Percentiles rank a stretch among this genome's conserved stretches.
phyloP scores from a whole-genome alignment of 92 coral and sea anemone genomes.

The Zoanthus solanderi region DNA sequence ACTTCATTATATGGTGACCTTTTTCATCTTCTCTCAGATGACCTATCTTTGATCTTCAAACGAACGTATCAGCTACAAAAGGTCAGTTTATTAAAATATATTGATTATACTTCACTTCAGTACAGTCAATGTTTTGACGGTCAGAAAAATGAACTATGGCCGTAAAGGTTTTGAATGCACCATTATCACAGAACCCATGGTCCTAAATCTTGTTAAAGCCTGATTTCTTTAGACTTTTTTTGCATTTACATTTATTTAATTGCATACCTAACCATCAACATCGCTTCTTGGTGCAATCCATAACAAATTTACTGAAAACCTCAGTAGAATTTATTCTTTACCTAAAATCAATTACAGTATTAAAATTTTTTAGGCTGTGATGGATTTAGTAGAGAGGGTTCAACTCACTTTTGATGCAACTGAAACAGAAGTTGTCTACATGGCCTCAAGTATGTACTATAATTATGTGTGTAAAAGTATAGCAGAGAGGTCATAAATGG shows the following conservation, averaged over 20 bases:
- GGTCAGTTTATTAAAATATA: slow-evolving; percentile 52
- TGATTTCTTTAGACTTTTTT: no score
- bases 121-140: no score
- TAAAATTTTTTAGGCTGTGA: slow-evolving; percentile 59
- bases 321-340: not conserved
- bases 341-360: not conserved
- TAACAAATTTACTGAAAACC: not conserved
- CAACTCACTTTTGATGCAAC: slow-evolving; percentile 68
- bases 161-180: no score
- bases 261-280: no score
- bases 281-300: no score
- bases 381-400: slow-evolving; percentile 83
- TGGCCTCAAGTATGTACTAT: slow-evolving; percentile 65
- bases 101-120: no score
- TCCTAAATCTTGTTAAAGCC: no score
- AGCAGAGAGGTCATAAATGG: no score
- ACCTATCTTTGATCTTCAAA: slow-evolving; percentile 83
- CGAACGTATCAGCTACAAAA: slow-evolving; percentile 90
- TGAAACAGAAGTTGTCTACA: slow-evolving; percentile 71
- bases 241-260: no score
- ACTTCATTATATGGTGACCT: slow-evolving; percentile 76
- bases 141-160: no score
- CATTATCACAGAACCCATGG: no score
- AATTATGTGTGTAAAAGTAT: not conserved
- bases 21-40: slow-evolving; percentile 82